Evolutionary conservation across 2,797 vertebrate genomes (phyloP).

Genomic region (Tolypeutes matacus): DNA sequence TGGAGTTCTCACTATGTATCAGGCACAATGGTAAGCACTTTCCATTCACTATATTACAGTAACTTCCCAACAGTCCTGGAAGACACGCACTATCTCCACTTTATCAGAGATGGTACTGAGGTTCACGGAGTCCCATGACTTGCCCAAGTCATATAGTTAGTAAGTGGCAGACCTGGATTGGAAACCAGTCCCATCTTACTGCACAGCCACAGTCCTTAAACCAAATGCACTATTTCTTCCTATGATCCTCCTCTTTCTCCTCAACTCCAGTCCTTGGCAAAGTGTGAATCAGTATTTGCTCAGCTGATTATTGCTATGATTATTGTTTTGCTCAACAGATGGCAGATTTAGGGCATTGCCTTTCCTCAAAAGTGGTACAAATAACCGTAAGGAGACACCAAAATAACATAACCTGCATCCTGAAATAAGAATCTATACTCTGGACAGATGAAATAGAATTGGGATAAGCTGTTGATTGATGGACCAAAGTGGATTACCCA

Average conservation of each 20-base stretch:
- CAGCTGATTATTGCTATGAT: background rate
- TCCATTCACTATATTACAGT: background rate
- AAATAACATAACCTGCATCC: background rate
- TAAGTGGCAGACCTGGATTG: background rate
- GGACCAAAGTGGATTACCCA: background rate
- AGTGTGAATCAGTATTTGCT: background rate
- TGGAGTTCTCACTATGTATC: background rate
- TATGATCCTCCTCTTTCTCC: background rate
- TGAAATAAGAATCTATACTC: background rate
- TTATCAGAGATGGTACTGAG: background rate
- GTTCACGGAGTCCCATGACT: background rate
- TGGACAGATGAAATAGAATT: background rate
- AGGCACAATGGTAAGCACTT: background rate
- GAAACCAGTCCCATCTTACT: background rate
- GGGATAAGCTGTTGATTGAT: background rate
- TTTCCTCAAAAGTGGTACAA: background rate
- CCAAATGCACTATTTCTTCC: background rate
- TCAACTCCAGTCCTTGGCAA: background rate
- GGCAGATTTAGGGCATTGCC: background rate
- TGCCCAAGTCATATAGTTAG: background rate
- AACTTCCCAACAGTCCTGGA: background rate
- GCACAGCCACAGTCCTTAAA: background rate
- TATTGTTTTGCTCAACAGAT: background rate
- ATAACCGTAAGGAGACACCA: background rate
- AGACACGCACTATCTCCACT: background rate